Evolutionary conservation across 2,113 vertebrate genomes (phyloP).

Genomic region (Plecturocebus donacophilus): DNA sequence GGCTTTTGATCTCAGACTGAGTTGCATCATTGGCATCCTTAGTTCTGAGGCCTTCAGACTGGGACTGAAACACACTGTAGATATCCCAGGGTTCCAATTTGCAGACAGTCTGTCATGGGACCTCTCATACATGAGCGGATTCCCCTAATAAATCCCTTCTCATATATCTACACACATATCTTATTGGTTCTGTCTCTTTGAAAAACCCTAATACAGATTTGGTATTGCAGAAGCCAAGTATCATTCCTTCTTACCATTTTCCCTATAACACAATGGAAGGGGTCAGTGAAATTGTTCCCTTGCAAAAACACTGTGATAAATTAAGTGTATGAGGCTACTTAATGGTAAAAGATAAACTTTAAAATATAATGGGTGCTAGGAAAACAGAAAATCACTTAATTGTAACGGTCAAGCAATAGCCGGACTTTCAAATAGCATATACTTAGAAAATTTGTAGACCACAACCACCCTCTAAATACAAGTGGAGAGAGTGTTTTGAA

Average conservation of each 20-base stretch:
- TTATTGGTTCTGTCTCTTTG: background rate
- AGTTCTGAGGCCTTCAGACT: background rate
- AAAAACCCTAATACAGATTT: background rate
- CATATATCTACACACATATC: background rate
- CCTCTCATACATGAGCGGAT: background rate
- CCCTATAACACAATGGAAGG: background rate
- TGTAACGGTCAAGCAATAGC: background rate
- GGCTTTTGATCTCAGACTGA: background rate
- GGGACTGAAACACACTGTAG: background rate
- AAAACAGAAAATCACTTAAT: background rate
- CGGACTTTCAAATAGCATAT: background rate
- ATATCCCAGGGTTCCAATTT: background rate
- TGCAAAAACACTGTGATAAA: background rate
- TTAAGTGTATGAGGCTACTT: background rate
- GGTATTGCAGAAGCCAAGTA: background rate
- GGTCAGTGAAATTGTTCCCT: background rate
- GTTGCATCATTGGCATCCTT: background rate
- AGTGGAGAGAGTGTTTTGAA: background rate
- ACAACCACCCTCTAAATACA: background rate
- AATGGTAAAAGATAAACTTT: background rate
- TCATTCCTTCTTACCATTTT: background rate
- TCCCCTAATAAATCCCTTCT: background rate
- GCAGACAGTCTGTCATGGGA: background rate
- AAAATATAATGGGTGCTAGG: background rate
- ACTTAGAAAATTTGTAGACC: background rate